These are phyloP conservation scores for Dendrolimus pini DNA, from an alignment of 2,888 invertebrate genomes.

Conservation along the genomic window DNA sequence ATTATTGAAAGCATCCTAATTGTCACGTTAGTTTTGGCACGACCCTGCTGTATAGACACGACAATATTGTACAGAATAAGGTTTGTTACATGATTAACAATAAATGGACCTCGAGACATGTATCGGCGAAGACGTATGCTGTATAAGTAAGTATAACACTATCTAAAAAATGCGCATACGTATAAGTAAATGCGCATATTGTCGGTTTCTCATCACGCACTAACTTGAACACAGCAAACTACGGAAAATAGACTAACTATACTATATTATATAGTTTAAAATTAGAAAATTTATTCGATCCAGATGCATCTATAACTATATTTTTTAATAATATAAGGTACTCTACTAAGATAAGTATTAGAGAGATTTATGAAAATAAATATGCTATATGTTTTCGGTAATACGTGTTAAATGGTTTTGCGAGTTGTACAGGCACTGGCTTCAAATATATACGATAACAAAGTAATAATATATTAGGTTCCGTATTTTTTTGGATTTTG, in stretches of 20 bases:
- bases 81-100: too few species aligned
- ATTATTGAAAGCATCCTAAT: too few species aligned
- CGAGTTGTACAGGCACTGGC: background rate
- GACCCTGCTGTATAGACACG: too few species aligned
- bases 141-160: too few species aligned
- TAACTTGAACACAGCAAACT: conserved; percentile 54
- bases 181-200: conserved; percentile 24
- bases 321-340: conserved; percentile 22
- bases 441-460: too few species aligned
- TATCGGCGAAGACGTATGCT: too few species aligned
- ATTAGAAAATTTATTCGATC: conserved; percentile 32
- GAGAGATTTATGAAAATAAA: background rate
- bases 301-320: conserved; percentile 41
- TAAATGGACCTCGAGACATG: too few species aligned
- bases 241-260: conserved; percentile 60
- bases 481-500: too few species aligned
- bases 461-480: too few species aligned
- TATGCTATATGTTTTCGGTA: conserved; percentile 9
- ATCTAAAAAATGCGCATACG: too few species aligned
- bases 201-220: conserved; percentile 35
- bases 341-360: conserved; percentile 9
- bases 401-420: conserved; percentile 1
- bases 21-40: too few species aligned
- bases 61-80: too few species aligned
- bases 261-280: conserved; percentile 3